A percentile compares a stretch with the other conserved stretches of the same genome.
Conservation (phyloP, 2,797 vertebrate genomes). For the Glyptemys insculpta region DNA sequence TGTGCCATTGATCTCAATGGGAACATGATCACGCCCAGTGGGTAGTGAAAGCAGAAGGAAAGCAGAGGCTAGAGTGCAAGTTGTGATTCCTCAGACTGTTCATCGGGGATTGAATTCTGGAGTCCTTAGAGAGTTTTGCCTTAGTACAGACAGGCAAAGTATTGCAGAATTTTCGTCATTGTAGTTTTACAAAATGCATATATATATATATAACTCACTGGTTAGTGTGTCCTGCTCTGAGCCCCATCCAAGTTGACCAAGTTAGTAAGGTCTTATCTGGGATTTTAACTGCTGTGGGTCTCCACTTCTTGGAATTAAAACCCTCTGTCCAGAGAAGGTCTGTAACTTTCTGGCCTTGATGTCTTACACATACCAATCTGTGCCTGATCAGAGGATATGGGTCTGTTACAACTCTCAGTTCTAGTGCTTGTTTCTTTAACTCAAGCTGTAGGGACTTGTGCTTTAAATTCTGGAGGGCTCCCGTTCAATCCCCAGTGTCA, state of each 20-base stretch:
- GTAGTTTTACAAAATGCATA: not conserved
- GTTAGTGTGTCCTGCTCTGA: not conserved
- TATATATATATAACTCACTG: not conserved
- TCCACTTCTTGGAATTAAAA: not conserved
- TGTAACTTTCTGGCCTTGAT: not conserved
- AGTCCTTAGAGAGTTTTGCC: not conserved
- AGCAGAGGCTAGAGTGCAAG: not conserved
- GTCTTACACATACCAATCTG: not conserved
- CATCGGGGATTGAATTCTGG: not conserved
- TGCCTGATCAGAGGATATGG: not conserved
- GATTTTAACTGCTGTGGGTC: not conserved
- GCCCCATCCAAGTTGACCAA: not conserved
- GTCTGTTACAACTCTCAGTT: not conserved
- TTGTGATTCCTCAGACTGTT: not conserved
- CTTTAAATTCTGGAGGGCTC: not conserved
- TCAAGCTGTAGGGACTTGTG: not conserved
- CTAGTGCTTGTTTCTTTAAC: not conserved
- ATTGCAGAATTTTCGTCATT: not conserved
- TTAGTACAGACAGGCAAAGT: not conserved
- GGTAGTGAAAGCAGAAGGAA: not conserved
- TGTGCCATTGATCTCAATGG: not conserved
- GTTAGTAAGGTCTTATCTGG: not conserved
- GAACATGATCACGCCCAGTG: not conserved
- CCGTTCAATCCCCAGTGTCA: not conserved
- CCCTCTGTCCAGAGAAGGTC: not conserved